Conservation (phyloP, 2,797 vertebrate species). For the Rhinella marina region DNA sequence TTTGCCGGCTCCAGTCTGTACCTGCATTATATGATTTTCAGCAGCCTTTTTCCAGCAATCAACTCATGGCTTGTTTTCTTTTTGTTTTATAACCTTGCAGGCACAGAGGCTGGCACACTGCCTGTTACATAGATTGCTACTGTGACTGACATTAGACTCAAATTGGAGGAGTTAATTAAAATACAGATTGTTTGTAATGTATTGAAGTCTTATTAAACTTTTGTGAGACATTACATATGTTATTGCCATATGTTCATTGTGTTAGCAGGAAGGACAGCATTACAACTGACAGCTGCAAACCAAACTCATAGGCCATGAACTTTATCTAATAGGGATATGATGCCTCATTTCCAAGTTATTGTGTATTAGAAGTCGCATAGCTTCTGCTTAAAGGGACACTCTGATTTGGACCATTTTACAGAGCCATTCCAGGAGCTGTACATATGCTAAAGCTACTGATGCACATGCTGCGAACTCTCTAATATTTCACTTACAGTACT, state of each 20-base stretch:
- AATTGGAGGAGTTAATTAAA: slow-evolving; percentile 46
- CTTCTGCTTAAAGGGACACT: not conserved
- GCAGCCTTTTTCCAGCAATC: not conserved
- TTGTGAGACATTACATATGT: slow-evolving; percentile 42
- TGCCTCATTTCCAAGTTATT: not conserved
- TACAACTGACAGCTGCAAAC: slow-evolving; percentile 7
- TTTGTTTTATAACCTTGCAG: slow-evolving; percentile 52
- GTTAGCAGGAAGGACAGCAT: slow-evolving; percentile 33
- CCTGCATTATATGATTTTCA: not conserved
- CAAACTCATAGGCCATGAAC: slow-evolving; percentile 14
- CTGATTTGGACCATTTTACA: no score
- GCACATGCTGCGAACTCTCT: no score
- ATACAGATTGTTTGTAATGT: slow-evolving; percentile 56
- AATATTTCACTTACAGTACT: no score
- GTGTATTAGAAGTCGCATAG: not conserved
- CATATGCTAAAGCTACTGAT: no score
- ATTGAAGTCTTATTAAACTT: slow-evolving; percentile 49
- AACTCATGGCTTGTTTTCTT: not conserved
- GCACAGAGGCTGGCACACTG: slow-evolving; percentile 11
- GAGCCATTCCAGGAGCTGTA: no score
- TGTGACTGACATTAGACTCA: slow-evolving; percentile 47
- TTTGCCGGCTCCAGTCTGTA: not conserved
- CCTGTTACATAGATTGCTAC: slow-evolving; percentile 29
- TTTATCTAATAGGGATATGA: slow-evolving; percentile 24
- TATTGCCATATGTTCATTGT: slow-evolving; percentile 58